Base-by-base conservation (phyloP, 1,140 invertebrate genomes). In the Apis florea region DNA sequence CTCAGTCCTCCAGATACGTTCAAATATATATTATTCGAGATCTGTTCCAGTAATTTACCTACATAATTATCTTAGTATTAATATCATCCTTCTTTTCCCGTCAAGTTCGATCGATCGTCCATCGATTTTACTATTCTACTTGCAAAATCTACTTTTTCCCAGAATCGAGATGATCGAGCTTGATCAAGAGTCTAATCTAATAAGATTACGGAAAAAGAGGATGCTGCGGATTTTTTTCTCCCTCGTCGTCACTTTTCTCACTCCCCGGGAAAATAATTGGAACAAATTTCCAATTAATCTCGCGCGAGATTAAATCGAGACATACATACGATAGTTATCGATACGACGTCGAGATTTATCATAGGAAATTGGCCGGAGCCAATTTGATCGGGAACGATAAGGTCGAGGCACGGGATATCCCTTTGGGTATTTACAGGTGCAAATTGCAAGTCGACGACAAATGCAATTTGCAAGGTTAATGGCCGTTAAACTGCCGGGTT, bases 401-500 rank as follows among this genome's bases (percentile, higher is more conserved):
- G 54, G 49, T 4, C 2, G 40, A 15, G 77, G 26, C 61, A 15
- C 47, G 51, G 31, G 59, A 61, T 71, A 79, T 51, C 53, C 63
- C 71, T 31, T n/a, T 40, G 31, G 21, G 59, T 26, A 63, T 49
- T 49, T 81, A 64, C 72, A 63, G 67, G 69, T 74, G 70, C 85
- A 66, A 82, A 74, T 63, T 84, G 49, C 74, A 59, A 79, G 80
- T 66, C 73, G 66, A 84, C 74, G 80, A 87, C 84, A 88, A 86
- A 79, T 77, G 79, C 51, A 81, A 84, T 87, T 84, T 76, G 24
- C 85, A 67, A 84, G 73, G 75, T 87, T 82, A 78, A 86, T 82
- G 83, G 82, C 83, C 83, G 85, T 88, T 85, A 88, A 88, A 88
- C 85, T 76, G 85, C 69, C 79, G 31, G 67, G 78, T 79, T 71